Evolutionary conservation across 2,888 invertebrate genomes (phyloP).

Genomic region (Nymphalis urticae): DNA sequence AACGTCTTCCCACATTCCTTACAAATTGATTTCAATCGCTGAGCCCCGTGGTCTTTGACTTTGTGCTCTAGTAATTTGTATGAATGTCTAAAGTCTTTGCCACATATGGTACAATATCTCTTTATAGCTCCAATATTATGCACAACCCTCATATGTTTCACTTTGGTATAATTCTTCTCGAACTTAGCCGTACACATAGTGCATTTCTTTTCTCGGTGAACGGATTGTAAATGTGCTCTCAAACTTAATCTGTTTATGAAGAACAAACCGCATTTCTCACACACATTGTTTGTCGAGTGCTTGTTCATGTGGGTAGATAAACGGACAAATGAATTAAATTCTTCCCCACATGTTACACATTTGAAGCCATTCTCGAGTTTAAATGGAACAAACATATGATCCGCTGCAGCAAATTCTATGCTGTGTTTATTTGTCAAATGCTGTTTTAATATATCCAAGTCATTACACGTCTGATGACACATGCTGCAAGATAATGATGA

Average conservation of each 20-base stretch:
- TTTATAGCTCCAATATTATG: conserved; percentile 22
- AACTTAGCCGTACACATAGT: conserved; percentile 49
- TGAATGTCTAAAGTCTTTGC: conserved; percentile 46
- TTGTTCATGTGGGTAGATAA: conserved; percentile 54
- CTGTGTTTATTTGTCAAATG: conserved; percentile 51
- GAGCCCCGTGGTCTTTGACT: conserved; percentile 48
- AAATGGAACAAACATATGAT: conserved; percentile 54
- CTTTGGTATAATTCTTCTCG: conserved; percentile 28
- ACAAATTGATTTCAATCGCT: conserved; percentile 44
- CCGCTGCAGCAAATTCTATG: conserved; percentile 43
- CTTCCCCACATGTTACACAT: conserved; percentile 48
- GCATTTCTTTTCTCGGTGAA: conserved; percentile 54
- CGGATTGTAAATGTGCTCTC: conserved; percentile 46
- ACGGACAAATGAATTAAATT: conserved; percentile 41
- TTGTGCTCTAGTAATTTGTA: conserved; percentile 47
- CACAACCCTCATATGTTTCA: conserved; percentile 41
- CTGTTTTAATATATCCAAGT: conserved; percentile 44
- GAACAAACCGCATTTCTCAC: conserved; percentile 53
- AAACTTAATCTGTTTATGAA: conserved; percentile 54
- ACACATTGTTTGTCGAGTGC: conserved; percentile 54
- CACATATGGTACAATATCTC: conserved; percentile 45
- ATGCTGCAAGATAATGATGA: conserved; percentile 52
- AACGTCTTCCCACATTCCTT: conserved; percentile 52
- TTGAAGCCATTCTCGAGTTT: conserved; percentile 45
- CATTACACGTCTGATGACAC: conserved; percentile 44